Evolutionary conservation across 2,113 vertebrate species (phyloP).

Genomic region (Petrocephalus microphthalmus): DNA sequence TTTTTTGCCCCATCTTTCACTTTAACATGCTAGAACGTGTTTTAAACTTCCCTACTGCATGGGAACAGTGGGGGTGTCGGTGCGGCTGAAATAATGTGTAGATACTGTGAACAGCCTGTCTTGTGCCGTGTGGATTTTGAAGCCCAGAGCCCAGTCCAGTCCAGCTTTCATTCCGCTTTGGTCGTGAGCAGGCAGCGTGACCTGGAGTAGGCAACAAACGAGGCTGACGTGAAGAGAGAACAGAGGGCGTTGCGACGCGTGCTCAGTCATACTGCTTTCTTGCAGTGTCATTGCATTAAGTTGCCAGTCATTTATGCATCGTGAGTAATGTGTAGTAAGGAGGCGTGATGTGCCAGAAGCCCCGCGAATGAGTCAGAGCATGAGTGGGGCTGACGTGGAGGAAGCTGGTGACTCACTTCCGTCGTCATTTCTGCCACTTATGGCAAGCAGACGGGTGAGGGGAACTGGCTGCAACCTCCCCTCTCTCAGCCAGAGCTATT

Average conservation of each 20-base stretch:
- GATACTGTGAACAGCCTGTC: not conserved
- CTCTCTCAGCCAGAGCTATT: constrained; percentile 51
- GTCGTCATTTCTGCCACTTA: constrained; percentile 18
- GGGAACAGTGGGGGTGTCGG: not conserved
- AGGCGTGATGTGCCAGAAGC: constrained; percentile 32
- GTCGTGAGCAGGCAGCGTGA: not conserved
- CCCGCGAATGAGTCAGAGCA: constrained; percentile 18
- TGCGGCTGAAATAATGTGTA: not conserved
- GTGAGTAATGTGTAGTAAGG: constrained; percentile 30
- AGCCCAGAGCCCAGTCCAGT: too few relatives aligned
- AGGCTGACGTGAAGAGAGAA: not conserved
- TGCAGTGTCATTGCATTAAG: not conserved
- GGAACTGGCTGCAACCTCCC: constrained; percentile 2
- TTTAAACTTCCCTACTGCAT: not conserved
- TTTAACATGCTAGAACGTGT: not conserved
- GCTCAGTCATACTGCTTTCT: not conserved
- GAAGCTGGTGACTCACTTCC: constrained; percentile 30
- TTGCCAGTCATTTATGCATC: constrained; percentile 37
- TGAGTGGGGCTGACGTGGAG: constrained; percentile 17
- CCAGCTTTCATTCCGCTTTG: not conserved
- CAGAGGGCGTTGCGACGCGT: not conserved
- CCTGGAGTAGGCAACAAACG: not conserved
- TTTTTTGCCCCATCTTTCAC: not conserved
- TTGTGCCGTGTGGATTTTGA: not conserved
- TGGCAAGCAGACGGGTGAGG: constrained; percentile 22